These are phyloP conservation scores for Holcopasites calliopsidis DNA, from an alignment of 1,140 invertebrate species.

Conservation along the genomic window DNA sequence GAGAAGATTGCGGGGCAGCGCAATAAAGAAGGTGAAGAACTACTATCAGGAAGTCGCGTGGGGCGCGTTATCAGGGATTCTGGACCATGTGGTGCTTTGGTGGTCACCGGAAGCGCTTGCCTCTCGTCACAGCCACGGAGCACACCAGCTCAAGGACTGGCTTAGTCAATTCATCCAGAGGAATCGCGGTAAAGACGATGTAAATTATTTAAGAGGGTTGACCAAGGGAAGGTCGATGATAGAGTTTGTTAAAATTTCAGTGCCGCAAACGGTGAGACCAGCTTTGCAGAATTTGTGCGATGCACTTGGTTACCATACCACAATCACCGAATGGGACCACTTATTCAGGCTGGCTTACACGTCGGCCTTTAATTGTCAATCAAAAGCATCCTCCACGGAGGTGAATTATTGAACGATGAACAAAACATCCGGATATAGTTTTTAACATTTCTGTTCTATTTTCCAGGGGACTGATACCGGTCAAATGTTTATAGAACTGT, in stretches of 20 bases:
- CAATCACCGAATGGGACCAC: constrained; percentile 87
- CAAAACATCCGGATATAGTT: background rate
- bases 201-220: background rate
- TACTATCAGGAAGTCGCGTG: constrained; percentile 84
- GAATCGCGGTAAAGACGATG: constrained; percentile 51
- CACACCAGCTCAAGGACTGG: constrained; percentile 83
- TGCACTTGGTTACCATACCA: constrained; percentile 87
- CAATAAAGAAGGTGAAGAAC: constrained; percentile 77
- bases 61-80: constrained; percentile 86
- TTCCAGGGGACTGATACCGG: constrained; percentile 81
- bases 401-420: constrained; percentile 27
- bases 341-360: constrained; percentile 82
- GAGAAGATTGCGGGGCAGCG: constrained; percentile 76
- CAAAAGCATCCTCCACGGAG: constrained; percentile 58
- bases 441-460: too few relatives aligned
- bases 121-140: constrained; percentile 77
- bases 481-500: constrained; percentile 82
- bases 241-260: constrained; percentile 65
- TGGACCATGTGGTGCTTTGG: constrained; percentile 90
- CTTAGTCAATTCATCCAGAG: constrained; percentile 80
- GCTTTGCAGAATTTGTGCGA: constrained; percentile 86
- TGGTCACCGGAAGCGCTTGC: constrained; percentile 86
- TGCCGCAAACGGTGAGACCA: constrained; percentile 84
- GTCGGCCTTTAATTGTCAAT: constrained; percentile 66
- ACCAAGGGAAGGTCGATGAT: background rate